Percentiles rank a stretch among this genome's conserved stretches.
Conservation (phyloP, 2,797 vertebrate genomes). For the Centroberyx gerrardi region DNA sequence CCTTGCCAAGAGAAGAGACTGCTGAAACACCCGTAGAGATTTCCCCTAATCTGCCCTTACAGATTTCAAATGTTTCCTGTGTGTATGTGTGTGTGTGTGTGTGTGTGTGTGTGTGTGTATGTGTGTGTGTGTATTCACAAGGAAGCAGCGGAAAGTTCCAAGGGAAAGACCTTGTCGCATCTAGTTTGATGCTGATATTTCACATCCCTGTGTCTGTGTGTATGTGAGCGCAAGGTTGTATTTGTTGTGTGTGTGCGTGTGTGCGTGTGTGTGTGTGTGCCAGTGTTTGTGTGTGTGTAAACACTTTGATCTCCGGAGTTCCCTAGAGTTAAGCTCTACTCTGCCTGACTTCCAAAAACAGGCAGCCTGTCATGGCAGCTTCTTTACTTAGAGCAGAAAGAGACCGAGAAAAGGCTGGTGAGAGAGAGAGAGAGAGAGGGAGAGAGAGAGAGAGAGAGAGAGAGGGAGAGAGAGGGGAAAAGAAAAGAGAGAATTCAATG, state of each 20-base stretch:
- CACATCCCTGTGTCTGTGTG: conserved; percentile 6
- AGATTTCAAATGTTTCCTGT: conserved; percentile 39
- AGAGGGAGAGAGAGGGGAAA: background rate
- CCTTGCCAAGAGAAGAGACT: conserved; percentile 37
- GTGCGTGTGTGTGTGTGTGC: conserved; percentile 7
- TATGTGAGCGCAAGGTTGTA: background rate
- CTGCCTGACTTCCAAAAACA: conserved; percentile 63
- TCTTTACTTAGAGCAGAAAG: conserved; percentile 35
- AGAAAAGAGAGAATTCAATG: background rate
- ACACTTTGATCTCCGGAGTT: conserved; percentile 69
- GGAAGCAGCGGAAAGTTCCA: conserved; percentile 29
- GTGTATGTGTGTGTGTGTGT: background rate
- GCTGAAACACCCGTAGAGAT: conserved; percentile 39
- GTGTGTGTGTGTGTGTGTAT: background rate
- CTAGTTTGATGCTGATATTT: conserved; percentile 50
- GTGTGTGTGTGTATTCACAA: conserved; percentile 17
- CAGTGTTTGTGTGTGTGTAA: conserved; percentile 31
- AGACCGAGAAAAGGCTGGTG: background rate
- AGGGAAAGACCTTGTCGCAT: conserved; percentile 46
- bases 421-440: background rate
- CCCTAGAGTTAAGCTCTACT: conserved; percentile 64
- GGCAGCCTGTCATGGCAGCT: conserved; percentile 51
- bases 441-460: conserved; percentile 11
- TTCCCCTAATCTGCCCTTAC: conserved; percentile 55
- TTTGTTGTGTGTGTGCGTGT: conserved; percentile 1